Percentiles rank a stretch among this genome's conserved stretches.
Evolutionary conservation across 2,797 vertebrate species (phyloP).

Genomic region (Clamator glandarius): DNA sequence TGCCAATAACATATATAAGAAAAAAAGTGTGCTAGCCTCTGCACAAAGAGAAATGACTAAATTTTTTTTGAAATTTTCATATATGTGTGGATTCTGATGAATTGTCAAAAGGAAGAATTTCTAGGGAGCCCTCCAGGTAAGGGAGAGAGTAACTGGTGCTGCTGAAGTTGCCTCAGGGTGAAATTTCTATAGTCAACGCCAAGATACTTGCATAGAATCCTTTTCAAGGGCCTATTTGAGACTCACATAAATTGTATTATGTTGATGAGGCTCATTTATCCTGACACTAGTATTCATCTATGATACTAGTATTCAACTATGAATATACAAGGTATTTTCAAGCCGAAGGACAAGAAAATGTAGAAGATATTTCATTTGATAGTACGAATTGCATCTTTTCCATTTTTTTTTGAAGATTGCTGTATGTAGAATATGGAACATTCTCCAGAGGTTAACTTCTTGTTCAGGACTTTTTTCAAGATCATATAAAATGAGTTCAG

Average conservation of each 20-base stretch:
- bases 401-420: not conserved
- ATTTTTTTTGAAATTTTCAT: not conserved
- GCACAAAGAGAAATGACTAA: not conserved
- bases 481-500: not conserved
- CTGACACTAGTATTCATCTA: no score
- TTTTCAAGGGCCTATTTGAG: not conserved
- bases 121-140: not conserved
- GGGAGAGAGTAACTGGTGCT: not conserved
- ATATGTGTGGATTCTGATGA: not conserved
- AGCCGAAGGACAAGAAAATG: not conserved
- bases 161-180: not conserved
- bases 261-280: no score
- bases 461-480: not conserved
- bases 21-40: not conserved
- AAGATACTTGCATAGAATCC: not conserved
- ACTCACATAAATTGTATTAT: no score
- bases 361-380: not conserved
- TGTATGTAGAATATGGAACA: not conserved
- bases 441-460: not conserved
- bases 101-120: not conserved
- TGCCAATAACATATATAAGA: not conserved
- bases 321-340: not conserved
- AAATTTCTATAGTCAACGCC: not conserved
- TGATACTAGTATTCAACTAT: not conserved
- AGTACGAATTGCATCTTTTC: not conserved